phyloP scores from a whole-genome alignment of 1,140 invertebrate genomes.

The Atopsyche davidsoni region DNA sequence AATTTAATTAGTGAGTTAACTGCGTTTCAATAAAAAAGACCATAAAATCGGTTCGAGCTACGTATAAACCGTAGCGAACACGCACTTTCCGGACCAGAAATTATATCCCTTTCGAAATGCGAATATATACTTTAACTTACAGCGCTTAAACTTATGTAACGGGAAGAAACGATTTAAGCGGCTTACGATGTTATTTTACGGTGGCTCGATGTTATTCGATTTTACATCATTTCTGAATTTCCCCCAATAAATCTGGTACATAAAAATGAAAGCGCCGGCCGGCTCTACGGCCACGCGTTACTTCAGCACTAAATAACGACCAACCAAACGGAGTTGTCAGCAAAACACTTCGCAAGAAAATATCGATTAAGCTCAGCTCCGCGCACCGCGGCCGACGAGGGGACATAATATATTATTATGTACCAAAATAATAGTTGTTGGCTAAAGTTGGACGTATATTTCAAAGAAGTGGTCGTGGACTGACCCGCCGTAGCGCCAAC shows the following conservation, averaged over 20 bases:
- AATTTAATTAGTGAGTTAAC: no score
- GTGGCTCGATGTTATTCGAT: no score
- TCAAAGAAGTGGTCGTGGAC: constrained; percentile 2
- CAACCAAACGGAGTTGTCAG: not conserved
- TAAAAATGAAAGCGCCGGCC: not conserved
- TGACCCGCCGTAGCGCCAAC: not conserved
- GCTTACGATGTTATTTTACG: no score
- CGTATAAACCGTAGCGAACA: no score
- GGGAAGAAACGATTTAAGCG: no score
- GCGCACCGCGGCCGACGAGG: not conserved
- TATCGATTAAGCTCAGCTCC: constrained; percentile 2
- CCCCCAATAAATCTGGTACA: not conserved
- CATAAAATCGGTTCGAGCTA: no score
- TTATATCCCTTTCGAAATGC: no score
- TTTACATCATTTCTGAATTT: no score
- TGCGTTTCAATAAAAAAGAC: no score
- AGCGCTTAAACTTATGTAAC: no score
- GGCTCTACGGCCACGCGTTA: constrained; percentile 1
- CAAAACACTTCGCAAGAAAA: constrained; percentile 1
- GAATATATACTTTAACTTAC: no score
- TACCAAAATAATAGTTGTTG: constrained; percentile 4
- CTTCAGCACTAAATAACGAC: not conserved
- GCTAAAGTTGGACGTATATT: constrained; percentile 5
- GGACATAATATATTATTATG: constrained; percentile 4
- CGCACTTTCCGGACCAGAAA: no score